Base-by-base conservation (phyloP, 2,888 invertebrate genomes). In the Latrodectus elegans region DNA sequence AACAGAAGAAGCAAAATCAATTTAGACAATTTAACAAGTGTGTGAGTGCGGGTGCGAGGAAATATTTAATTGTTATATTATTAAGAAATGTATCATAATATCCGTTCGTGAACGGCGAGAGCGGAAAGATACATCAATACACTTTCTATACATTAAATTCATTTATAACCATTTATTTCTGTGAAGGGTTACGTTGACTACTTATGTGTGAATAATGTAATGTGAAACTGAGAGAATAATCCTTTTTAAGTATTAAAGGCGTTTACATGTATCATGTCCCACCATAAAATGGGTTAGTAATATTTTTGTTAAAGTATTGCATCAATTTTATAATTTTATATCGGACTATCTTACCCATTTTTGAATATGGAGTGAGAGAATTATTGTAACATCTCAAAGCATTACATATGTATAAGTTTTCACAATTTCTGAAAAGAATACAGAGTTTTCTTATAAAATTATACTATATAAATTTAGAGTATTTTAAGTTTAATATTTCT, bases 231-330 rank as follows among this genome's bases (percentile, higher is more conserved):
- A 60, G 22, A 22, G 22, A 60, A 38, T 38, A 38, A 38, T 38
- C 60, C 60, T 15, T 60, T 15, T 60, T 60, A 60, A 60, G n/a
- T 60, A 15, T 60, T 60, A 52, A 74, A 75, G 55, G 22, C 60
- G 53, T 68, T 82, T 81, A 74, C 70, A 55, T 81, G 71, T 86
- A 86, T 77, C 86, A 86, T 86, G 86, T 86, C 86, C 86, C 86
- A 86, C 86, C 86, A 86, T 76, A 86, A 86, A 72, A 86, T 86
- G 86, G 86, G 86, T 85, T n/a, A 75, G 80, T 70, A 67, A 22
- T n/a, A 71, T n/a, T 6, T n/a, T 60, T 82, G 49, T 14, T n/a
- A 51, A 15, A n/a, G 14, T 65, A 67, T 55, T n/a, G 9, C 11
- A 52, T 11, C 15, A 14, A n/a, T 49, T 67, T 11, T 12, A 10